Base-by-base conservation (phyloP, 2,797 vertebrate species). In the Chlorospingus flavigularis region DNA sequence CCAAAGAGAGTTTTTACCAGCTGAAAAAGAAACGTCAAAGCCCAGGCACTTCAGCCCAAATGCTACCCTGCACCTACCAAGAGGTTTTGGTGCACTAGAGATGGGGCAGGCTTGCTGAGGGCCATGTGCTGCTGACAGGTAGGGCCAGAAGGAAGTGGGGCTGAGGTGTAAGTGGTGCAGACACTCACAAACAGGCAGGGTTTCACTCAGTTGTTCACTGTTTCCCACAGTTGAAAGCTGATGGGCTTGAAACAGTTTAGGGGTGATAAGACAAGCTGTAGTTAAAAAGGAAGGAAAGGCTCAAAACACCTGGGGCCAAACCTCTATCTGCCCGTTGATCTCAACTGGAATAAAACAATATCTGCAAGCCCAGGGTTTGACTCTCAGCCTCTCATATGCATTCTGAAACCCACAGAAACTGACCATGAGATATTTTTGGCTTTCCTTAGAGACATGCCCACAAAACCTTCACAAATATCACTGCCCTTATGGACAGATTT, bases 301-400 rank as follows among this genome's bases (percentile, higher is more conserved):
- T 94, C 17, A 28, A 91, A 95, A 91, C 87, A 96, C 92, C 95
- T 95, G 96, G 87, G 94, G 91, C 84, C 57, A 96, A 90, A 90
- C 45, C 48, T 68, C 63, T 94, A 92, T 92, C 91, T 88, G 66
- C 40, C 1, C 0, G 62, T 91, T 94, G 72, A 92, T 95, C 92
- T 96, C 79, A 86, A 62, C 68, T 75, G 89, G 89, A 91, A 83
- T 90, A 62, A 86, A 93, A 68, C 10, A 21, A 9, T 33, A 18
- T 23, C 26, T 58, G 23, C 51, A 33, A 93, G 35, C 62, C 47
- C 47, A 73, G 42, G 70, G 37, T 65, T 77, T 74, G 33, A 61
- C 51, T 92, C 40, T 55, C 30, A 19, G 30, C n/a, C 20, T 65
- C 39, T 83, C 30, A 25, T 11, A 37, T 4, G 12, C 19, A 2